These are phyloP conservation scores for Catharus fuscescens DNA, from an alignment of 2,113 vertebrate genomes.

Conservation along the genomic window DNA sequence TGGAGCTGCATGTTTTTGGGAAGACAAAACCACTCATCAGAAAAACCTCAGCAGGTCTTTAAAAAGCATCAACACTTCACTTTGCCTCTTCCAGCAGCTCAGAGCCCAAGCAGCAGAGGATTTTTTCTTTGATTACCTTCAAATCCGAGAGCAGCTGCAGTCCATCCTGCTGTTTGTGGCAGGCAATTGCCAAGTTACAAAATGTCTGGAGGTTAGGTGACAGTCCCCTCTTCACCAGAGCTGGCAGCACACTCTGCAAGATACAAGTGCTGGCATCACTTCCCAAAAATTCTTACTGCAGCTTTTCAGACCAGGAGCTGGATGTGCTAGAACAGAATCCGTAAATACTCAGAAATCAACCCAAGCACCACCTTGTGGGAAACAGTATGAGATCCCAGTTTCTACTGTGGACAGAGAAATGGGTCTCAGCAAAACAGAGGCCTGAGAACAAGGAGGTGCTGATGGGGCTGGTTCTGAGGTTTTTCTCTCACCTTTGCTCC, in stretches of 20 bases:
- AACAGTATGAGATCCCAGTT: background rate
- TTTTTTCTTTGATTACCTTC: constrained; percentile 77
- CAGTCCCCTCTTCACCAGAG: constrained; percentile 80
- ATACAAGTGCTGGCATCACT: background rate
- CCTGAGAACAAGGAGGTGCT: background rate
- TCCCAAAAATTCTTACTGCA: background rate
- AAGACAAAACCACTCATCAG: accelerated
- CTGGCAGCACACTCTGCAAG: constrained; percentile 79
- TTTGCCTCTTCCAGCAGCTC: background rate
- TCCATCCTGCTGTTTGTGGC: constrained; percentile 76
- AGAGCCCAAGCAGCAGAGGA: background rate
- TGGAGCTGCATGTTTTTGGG: background rate
- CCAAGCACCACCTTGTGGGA: background rate
- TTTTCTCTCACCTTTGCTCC: constrained; percentile 84
- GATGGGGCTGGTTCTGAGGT: background rate
- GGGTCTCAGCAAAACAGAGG: background rate
- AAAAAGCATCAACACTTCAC: background rate
- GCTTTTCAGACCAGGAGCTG: background rate
- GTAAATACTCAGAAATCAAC: background rate
- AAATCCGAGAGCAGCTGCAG: constrained; percentile 88
- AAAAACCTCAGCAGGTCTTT: background rate
- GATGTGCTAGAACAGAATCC: background rate
- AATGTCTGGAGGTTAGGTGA: constrained; percentile 84
- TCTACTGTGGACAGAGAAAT: background rate
- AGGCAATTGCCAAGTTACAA: constrained; percentile 87